These are phyloP conservation scores for Dynastes maya DNA, from an alignment of 2,888 invertebrate genomes.

Conservation along the genomic window DNA sequence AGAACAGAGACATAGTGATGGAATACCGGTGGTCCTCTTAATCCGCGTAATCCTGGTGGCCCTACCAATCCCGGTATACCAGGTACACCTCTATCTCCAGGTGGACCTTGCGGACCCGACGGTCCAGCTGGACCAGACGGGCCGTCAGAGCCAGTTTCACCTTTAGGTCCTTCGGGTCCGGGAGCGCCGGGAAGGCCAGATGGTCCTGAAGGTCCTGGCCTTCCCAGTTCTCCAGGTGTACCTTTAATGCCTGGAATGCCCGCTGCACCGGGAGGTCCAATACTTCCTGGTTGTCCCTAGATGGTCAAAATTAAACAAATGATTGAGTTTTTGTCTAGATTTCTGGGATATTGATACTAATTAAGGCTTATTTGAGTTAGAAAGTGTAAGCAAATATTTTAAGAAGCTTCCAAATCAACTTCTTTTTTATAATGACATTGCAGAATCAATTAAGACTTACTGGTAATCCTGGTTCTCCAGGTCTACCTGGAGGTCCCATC, in stretches of 20 bases:
- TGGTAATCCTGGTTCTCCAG: conserved; percentile 82
- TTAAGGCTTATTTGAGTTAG: no score
- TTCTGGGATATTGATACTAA: no score
- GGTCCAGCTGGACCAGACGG: conserved; percentile 80
- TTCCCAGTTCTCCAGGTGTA: conserved; percentile 79
- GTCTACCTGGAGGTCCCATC: conserved; percentile 84
- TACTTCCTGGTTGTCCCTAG: conserved; percentile 81
- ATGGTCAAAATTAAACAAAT: not conserved
- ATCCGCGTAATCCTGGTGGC: conserved; percentile 77
- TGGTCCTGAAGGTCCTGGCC: conserved; percentile 78
- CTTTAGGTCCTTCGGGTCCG: conserved; percentile 83
- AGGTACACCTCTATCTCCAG: conserved; percentile 80
- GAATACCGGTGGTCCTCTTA: conserved; percentile 76
- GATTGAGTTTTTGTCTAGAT: no score
- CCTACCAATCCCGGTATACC: conserved; percentile 78
- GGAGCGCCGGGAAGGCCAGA: conserved; percentile 81
- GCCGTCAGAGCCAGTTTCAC: conserved; percentile 82
- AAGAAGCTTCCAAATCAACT: no score
- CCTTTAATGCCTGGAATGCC: conserved; percentile 85
- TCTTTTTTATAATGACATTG: no score
- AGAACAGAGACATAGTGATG: not conserved
- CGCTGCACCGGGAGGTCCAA: conserved; percentile 80
- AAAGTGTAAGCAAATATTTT: no score
- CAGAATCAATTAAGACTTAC: conserved; percentile 69
- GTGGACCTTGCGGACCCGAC: conserved; percentile 79